phyloP scores from a whole-genome alignment of 2,797 vertebrate genomes.

The Sternarchorhynchus goeldii region DNA sequence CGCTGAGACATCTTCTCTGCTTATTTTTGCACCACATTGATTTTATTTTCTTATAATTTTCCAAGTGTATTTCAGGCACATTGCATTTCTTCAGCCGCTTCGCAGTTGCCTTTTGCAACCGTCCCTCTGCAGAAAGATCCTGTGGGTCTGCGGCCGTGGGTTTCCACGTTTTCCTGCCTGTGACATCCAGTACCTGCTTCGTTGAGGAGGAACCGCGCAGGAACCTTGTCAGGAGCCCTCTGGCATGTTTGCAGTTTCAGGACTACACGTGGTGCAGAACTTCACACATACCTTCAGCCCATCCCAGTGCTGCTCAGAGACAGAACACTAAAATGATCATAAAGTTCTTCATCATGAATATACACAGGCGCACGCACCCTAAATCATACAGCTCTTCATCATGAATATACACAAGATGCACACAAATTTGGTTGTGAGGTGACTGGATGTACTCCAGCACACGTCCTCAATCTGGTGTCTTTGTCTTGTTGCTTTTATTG shows the following conservation, averaged over 20 bases:
- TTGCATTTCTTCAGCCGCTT: conserved; percentile 27
- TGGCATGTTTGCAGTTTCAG: conserved; percentile 17
- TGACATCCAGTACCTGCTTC: neutral
- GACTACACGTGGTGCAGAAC: neutral
- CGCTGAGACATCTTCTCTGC: conserved; percentile 34
- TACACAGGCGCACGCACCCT: neutral
- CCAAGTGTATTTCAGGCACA: conserved; percentile 8
- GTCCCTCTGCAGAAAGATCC: neutral
- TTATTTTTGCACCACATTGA: conserved; percentile 44
- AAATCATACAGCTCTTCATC: too few relatives aligned
- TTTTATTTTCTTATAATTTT: conserved; percentile 44
- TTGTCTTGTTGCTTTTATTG: neutral
- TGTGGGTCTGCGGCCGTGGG: neutral
- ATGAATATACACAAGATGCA: neutral
- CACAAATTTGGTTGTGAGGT: neutral
- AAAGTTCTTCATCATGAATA: too few relatives aligned
- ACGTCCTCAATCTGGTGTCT: neutral
- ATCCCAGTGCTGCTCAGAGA: neutral
- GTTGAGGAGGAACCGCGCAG: neutral
- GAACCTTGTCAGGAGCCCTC: neutral
- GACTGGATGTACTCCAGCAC: neutral
- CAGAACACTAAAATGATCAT: too few relatives aligned
- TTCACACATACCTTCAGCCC: neutral
- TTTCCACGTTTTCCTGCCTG: conserved; percentile 3
- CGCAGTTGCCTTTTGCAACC: conserved; percentile 17